Evolutionary conservation across 2,888 invertebrate genomes (phyloP), one percentile per base, ranked within the genome.

Genomic region (Zelleria hepariella): DNA sequence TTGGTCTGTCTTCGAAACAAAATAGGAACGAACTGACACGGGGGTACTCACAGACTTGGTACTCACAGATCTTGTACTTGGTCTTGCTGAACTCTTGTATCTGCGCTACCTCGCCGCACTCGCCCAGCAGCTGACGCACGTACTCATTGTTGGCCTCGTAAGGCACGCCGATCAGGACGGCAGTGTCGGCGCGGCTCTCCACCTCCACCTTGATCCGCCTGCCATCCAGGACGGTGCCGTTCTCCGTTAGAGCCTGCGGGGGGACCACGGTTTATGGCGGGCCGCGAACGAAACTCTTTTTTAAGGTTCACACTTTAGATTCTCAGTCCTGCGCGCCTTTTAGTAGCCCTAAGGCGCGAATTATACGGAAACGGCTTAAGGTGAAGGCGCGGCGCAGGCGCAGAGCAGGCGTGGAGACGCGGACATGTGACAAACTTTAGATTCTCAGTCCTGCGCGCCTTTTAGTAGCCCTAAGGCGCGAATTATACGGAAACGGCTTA

Each of bases 61-160:
- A 82, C 87, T 85, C 63, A 87, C 87, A 68, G 68, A 87, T 87
- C 77, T 87, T 88, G 72, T 87, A 88, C 75, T 88, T 88, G 68
- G 87, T 86, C 81, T 88, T 88, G 86, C 85, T 86, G 80, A 87
- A 88, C 85, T 88, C 88, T 66, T 86, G 86, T 73, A 88, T 82
- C 65, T 86, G 87, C n/a, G 85, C 78, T 58, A 88, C 81, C 0
- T 78, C 76, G 18, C 88, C 88, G 75, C 87, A 87, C 78, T 86
- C 82, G 56, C 77, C 62, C 78, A 88, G 86, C 69, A 88, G 78
- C 63, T 74, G 72, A 49, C 77, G 72, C 68, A 88, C 88, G 71
- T 88, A 88, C 64, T 86, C 86, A 0, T 78, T 81, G 77, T 75
- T 70, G 47, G 86, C 87, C 71, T 88, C 88, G 74, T 86, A 86